Evolutionary conservation across 1,140 invertebrate genomes (phyloP).

Genomic region (Danaus plexippus): DNA sequence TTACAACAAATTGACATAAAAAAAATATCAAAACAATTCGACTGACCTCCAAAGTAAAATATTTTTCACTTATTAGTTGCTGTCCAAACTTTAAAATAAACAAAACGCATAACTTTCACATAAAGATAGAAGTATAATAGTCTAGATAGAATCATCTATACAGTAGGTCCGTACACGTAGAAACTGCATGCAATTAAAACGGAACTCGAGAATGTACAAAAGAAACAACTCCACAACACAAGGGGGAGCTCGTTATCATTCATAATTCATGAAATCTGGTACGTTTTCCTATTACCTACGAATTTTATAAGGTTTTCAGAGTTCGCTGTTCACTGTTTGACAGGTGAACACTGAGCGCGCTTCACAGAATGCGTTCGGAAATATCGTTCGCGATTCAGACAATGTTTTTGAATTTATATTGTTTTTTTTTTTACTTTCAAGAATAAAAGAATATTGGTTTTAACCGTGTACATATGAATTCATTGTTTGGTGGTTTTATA

Average conservation of each 20-base stretch:
- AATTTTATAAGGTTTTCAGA: conserved; percentile 71
- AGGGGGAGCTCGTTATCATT: conserved; percentile 63
- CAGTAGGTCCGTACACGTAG: background rate
- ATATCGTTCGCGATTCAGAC: conserved; percentile 12
- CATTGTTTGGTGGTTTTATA: no score
- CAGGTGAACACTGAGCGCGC: conserved; percentile 20
- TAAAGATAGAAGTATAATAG: no score
- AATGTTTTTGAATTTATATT: no score
- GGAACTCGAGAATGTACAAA: conserved; percentile 42
- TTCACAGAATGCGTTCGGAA: conserved; percentile 25
- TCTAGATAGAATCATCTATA: background rate
- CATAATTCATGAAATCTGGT: conserved; percentile 60
- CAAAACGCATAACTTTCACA: conserved; percentile 2
- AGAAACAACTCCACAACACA: conserved; percentile 55
- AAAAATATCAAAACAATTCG: no score
- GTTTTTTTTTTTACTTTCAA: no score
- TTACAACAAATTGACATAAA: no score
- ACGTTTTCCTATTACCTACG: conserved; percentile 62
- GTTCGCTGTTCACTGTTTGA: conserved; percentile 41
- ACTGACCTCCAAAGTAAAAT: no score
- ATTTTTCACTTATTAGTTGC: no score
- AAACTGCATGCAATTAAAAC: conserved; percentile 16
- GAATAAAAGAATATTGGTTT: no score
- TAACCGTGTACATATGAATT: no score
- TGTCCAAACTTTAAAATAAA: background rate